These are phyloP conservation scores for Amphiprion percula DNA, from an alignment of 2,113 vertebrate genomes.

Conservation along the genomic window DNA sequence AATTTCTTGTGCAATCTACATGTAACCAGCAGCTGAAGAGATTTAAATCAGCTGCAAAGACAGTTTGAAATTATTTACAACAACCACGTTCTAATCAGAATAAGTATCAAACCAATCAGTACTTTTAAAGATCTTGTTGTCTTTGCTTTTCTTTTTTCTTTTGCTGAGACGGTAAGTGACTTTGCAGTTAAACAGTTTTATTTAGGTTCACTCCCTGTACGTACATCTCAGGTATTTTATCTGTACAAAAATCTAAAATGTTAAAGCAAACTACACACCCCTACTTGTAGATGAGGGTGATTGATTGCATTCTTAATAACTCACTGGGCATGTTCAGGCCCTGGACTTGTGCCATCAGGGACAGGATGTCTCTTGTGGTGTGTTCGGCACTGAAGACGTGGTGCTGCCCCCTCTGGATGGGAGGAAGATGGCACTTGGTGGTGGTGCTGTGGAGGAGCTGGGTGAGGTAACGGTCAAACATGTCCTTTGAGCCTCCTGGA, in stretches of 20 bases:
- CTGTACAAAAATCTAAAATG: background rate
- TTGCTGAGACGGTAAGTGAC: no score
- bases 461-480: constrained; percentile 93
- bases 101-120: background rate
- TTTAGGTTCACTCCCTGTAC: no score
- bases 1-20: no score
- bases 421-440: constrained; percentile 89
- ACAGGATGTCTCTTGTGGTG: constrained; percentile 95
- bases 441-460: constrained; percentile 91
- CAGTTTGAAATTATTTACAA: no score
- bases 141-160: no score
- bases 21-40: no score
- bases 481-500: constrained; percentile 85
- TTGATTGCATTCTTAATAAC: constrained; percentile 44
- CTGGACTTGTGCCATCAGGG: constrained; percentile 93
- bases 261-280: background rate
- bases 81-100: no score
- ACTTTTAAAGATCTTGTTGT: background rate
- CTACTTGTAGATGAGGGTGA: background rate
- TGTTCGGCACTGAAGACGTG: constrained; percentile 92
- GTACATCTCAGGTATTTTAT: background rate
- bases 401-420: constrained; percentile 86
- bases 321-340: constrained; percentile 93
- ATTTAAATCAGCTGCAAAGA: no score
- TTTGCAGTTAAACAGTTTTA: no score